Evolutionary conservation across 2,797 vertebrate genomes (phyloP).

Genomic region (Myripristis murdjan): DNA sequence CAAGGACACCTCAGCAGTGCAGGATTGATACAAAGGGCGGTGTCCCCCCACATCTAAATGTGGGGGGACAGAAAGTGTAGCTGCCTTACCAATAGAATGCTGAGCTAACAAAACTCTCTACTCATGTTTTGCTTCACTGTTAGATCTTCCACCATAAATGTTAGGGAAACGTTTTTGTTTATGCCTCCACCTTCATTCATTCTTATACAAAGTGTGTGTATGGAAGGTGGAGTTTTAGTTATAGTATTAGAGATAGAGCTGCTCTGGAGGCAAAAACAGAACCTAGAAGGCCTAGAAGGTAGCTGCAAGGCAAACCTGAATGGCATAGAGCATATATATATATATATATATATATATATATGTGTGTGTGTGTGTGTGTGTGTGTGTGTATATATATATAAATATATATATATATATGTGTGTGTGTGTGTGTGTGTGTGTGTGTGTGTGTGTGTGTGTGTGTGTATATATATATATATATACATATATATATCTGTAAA

Average conservation of each 20-base stretch:
- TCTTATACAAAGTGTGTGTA: neutral
- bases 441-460: too few relatives aligned
- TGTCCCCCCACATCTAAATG: neutral
- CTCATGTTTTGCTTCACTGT: conserved; percentile 9
- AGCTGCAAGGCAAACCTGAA: too few relatives aligned
- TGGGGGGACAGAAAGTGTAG: conserved; percentile 40
- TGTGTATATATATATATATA: too few relatives aligned
- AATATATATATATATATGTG: too few relatives aligned
- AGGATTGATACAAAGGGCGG: too few relatives aligned
- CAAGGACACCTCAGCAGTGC: neutral
- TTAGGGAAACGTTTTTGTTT: neutral
- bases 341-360: too few relatives aligned
- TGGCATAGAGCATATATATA: too few relatives aligned
- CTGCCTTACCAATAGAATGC: conserved; percentile 37
- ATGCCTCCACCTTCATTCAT: neutral
- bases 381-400: too few relatives aligned
- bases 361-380: too few relatives aligned
- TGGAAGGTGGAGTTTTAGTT: conserved; percentile 15
- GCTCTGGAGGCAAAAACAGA: neutral
- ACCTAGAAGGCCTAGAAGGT: too few relatives aligned
- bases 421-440: too few relatives aligned
- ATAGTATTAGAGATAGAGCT: conserved; percentile 9
- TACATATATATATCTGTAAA: too few relatives aligned
- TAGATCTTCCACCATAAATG: conserved; percentile 5
- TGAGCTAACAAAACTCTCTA: neutral